These are phyloP conservation scores for Acleris sparsana DNA, from an alignment of 2,888 invertebrate genomes.

Conservation along the genomic window DNA sequence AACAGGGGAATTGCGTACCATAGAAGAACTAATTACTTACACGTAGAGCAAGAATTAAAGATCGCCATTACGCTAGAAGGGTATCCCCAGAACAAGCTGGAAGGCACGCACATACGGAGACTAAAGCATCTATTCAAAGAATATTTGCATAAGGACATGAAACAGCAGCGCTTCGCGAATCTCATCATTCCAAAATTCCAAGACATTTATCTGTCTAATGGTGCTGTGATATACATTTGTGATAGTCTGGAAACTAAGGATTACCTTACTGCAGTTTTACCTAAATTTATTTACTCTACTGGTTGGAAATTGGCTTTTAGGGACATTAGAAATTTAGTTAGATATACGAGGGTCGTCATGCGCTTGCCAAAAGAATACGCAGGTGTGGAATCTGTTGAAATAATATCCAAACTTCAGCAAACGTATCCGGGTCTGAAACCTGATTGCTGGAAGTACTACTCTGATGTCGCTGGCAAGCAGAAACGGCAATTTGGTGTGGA, in stretches of 20 bases:
- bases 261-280: conserved; percentile 66
- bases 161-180: conserved; percentile 65
- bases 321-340: conserved; percentile 63
- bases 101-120: conserved; percentile 70
- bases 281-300: conserved; percentile 69
- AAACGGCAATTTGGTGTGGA: conserved; percentile 77
- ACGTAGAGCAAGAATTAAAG: conserved; percentile 72
- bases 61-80: conserved; percentile 71
- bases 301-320: conserved; percentile 67
- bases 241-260: conserved; percentile 76
- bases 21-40: conserved; percentile 73
- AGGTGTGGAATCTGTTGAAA: conserved; percentile 63
- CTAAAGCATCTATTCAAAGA: conserved; percentile 73
- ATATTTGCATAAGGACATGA: conserved; percentile 71
- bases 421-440: conserved; percentile 67
- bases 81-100: conserved; percentile 71
- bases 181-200: conserved; percentile 73
- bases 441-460: conserved; percentile 74
- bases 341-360: conserved; percentile 72
- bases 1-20: conserved; percentile 74
- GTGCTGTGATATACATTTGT: conserved; percentile 75
- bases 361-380: conserved; percentile 66
- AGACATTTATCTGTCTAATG: conserved; percentile 73
- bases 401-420: conserved; percentile 57
- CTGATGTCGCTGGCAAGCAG: conserved; percentile 73